Conservation (phyloP, 2,113 vertebrate species). For the Smithornis capensis region DNA sequence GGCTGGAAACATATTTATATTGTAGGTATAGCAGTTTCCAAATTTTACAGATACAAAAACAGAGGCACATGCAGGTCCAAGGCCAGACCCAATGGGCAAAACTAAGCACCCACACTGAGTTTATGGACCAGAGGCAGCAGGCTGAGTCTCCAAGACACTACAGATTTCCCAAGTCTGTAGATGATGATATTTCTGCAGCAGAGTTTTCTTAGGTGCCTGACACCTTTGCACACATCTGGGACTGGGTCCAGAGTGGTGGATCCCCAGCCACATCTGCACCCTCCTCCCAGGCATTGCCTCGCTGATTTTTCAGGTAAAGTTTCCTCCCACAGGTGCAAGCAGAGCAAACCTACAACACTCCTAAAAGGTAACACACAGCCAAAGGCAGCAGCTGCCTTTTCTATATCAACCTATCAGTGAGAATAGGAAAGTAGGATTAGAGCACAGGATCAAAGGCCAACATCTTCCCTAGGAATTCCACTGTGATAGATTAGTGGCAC, state of each 20-base stretch:
- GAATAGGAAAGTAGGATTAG: not conserved
- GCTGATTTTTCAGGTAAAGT: not conserved
- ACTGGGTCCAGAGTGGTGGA: not conserved
- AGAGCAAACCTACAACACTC: not conserved
- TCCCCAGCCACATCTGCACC: not conserved
- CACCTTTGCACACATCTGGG: not conserved
- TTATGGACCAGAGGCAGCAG: not conserved
- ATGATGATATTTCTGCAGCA: not conserved
- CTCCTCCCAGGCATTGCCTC: not conserved
- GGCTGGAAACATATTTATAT: not conserved
- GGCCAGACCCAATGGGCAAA: not conserved
- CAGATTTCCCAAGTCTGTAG: not conserved
- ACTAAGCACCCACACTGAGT: not conserved
- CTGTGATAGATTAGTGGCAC: fast-evolving
- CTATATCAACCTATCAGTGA: not conserved
- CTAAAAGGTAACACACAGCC: not conserved
- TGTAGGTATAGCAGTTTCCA: not conserved
- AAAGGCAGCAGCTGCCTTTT: not conserved
- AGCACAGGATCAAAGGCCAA: not conserved
- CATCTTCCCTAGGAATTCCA: not conserved
- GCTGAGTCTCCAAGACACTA: not conserved
- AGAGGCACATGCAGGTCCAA: not conserved
- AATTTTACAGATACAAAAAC: not conserved
- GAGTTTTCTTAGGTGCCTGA: not conserved
- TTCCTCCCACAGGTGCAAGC: not conserved